Conservation (phyloP, 2,888 invertebrate genomes). For the Platycheirus albimanus region DNA sequence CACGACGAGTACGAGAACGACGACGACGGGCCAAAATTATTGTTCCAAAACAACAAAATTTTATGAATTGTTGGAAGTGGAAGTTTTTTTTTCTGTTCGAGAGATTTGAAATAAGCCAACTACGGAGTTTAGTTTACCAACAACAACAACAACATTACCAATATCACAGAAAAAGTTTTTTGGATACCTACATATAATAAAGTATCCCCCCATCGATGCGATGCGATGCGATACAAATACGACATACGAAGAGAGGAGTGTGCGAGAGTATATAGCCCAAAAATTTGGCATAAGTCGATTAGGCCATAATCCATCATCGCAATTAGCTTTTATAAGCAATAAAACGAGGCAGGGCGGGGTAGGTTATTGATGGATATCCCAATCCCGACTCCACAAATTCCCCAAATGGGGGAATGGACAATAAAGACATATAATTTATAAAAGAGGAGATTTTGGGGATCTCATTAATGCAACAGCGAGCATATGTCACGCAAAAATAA, state of each 20-base stretch:
- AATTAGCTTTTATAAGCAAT: slow-evolving; percentile 65
- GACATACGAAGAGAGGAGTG: too few relatives aligned
- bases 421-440: slow-evolving; percentile 23
- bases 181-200: slow-evolving; percentile 17
- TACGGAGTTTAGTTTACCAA: not conserved
- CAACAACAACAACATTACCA: slow-evolving; percentile 22
- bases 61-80: slow-evolving; percentile 50
- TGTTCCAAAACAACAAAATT: slow-evolving; percentile 58
- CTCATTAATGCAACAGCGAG: slow-evolving; percentile 64
- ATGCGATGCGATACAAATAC: too few relatives aligned
- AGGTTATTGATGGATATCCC: slow-evolving; percentile 50
- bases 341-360: slow-evolving; percentile 26
- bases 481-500: slow-evolving; percentile 62
- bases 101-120: slow-evolving; percentile 54
- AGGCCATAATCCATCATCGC: slow-evolving; percentile 72
- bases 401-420: not conserved
- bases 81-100: slow-evolving; percentile 63
- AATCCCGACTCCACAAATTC: too few relatives aligned
- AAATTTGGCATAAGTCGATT: slow-evolving; percentile 71
- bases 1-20: too few relatives aligned
- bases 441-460: slow-evolving; percentile 44
- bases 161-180: slow-evolving; percentile 32
- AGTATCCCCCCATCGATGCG: not conserved
- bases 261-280: not conserved
- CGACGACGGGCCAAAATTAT: slow-evolving; percentile 59